Percentiles rank a stretch among this genome's conserved stretches.
These are phyloP conservation scores for Drosophila athabasca DNA, from an alignment of 1,140 invertebrate genomes.

Conservation along the genomic window DNA sequence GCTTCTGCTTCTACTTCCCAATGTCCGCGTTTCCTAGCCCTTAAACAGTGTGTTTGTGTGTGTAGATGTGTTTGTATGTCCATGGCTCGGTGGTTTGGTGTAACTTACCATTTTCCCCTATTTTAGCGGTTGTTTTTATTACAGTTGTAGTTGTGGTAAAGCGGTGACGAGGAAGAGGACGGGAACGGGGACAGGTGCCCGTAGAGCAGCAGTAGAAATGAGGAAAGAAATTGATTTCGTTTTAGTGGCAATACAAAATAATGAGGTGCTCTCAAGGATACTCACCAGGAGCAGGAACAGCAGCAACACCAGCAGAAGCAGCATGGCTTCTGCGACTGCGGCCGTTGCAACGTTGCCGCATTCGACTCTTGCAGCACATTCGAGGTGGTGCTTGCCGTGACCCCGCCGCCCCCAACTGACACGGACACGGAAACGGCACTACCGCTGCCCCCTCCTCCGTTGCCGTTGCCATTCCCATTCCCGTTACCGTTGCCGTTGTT, in stretches of 20 bases:
- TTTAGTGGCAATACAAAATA: conserved; percentile 20
- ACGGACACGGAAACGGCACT: conserved; percentile 22
- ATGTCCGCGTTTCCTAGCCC: too few species aligned
- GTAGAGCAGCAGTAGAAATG: conserved; percentile 23
- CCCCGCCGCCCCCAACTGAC: conserved; percentile 34
- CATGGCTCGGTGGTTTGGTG: too few species aligned
- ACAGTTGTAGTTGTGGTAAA: conserved; percentile 33
- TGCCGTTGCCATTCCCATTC: conserved; percentile 41
- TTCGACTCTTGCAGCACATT: conserved; percentile 75
- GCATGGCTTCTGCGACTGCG: conserved; percentile 84
- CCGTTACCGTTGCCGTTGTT: conserved; percentile 57
- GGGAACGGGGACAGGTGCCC: conserved; percentile 21
- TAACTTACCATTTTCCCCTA: conserved; percentile 80
- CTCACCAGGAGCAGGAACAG: conserved; percentile 89
- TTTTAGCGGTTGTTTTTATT: conserved; percentile 53
- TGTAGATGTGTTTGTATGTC: too few species aligned
- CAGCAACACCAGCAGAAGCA: conserved; percentile 89
- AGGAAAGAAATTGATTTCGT: conserved; percentile 52
- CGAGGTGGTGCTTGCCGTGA: conserved; percentile 54
- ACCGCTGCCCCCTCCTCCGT: conserved; percentile 35
- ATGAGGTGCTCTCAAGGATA: conserved; percentile 28
- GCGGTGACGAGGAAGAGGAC: conserved; percentile 5
- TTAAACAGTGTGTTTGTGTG: too few species aligned
- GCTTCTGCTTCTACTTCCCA: conserved; percentile 10
- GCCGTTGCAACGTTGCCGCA: conserved; percentile 66